A percentile compares a stretch with the other conserved stretches of the same genome.
Evolutionary conservation across 1,140 invertebrate species (phyloP).

Genomic region (Cydia pomonella): DNA sequence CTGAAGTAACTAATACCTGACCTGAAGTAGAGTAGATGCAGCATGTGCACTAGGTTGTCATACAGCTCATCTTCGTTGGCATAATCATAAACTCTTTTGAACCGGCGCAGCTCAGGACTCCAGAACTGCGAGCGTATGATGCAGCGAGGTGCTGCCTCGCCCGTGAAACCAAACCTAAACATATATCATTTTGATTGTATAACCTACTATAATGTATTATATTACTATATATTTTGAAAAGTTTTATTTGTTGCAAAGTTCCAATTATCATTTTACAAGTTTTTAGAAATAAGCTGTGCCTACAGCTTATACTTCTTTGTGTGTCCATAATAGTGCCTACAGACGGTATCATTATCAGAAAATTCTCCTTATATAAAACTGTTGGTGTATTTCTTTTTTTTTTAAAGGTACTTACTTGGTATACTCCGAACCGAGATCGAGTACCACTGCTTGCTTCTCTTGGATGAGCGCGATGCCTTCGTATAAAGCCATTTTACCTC

Average conservation of each 20-base stretch:
- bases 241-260: neutral
- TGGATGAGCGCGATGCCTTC: slow-evolving; percentile 89
- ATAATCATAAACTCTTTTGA: slow-evolving; percentile 87
- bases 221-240: no score
- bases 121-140: slow-evolving; percentile 91
- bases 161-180: slow-evolving; percentile 93
- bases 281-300: no score
- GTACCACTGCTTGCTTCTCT: slow-evolving; percentile 93
- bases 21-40: slow-evolving; percentile 95
- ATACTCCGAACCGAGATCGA: slow-evolving; percentile 95
- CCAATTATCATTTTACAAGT: no score
- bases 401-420: slow-evolving; percentile 91
- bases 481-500: slow-evolving; percentile 84
- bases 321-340: no score
- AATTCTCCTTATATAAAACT: neutral
- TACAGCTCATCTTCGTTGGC: slow-evolving; percentile 88
- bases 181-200: no score
- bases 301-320: no score
- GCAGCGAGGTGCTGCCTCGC: slow-evolving; percentile 91
- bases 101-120: slow-evolving; percentile 83
- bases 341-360: neutral
- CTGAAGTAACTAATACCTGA: slow-evolving; percentile 64
- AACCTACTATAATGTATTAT: no score
- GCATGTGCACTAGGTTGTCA: slow-evolving; percentile 92
- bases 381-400: neutral